These are phyloP conservation scores for Capricornis sumatraensis DNA, from an alignment of 2,113 vertebrate species.

Conservation along the genomic window DNA sequence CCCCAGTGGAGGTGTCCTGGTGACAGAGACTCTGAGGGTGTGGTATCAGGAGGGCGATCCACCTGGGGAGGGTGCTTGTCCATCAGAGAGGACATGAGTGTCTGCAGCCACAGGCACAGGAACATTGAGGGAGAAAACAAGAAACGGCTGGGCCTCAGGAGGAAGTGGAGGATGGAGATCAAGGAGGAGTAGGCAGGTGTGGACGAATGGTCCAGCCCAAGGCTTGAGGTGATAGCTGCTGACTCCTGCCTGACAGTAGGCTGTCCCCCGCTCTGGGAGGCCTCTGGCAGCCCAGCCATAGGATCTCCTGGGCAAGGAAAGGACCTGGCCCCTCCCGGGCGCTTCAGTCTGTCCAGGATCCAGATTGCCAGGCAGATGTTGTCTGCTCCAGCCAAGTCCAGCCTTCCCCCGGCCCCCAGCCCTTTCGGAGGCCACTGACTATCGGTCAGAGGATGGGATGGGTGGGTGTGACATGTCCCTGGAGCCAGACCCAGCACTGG, in stretches of 20 bases:
- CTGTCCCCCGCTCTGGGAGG: not conserved
- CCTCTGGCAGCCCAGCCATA: too few species aligned
- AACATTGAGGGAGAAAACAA: not conserved
- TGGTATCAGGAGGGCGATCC: not conserved
- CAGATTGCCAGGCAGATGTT: not conserved
- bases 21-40: not conserved
- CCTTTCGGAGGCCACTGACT: not conserved
- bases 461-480: accelerated
- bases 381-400: not conserved
- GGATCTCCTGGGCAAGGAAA: not conserved
- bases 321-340: not conserved
- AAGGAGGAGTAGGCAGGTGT: not conserved
- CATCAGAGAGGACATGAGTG: accelerated
- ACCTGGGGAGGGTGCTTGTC: not conserved
- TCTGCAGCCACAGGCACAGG: accelerated
- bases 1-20: not conserved
- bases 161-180: not conserved
- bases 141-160: not conserved
- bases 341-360: not conserved
- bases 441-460: not conserved
- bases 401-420: not conserved
- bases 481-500: not conserved
- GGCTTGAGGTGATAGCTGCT: not conserved
- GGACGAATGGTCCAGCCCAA: not conserved
- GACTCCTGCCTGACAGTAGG: not conserved